phyloP scores from a whole-genome alignment of 2,113 vertebrate species.

The Accipiter virgatus region DNA sequence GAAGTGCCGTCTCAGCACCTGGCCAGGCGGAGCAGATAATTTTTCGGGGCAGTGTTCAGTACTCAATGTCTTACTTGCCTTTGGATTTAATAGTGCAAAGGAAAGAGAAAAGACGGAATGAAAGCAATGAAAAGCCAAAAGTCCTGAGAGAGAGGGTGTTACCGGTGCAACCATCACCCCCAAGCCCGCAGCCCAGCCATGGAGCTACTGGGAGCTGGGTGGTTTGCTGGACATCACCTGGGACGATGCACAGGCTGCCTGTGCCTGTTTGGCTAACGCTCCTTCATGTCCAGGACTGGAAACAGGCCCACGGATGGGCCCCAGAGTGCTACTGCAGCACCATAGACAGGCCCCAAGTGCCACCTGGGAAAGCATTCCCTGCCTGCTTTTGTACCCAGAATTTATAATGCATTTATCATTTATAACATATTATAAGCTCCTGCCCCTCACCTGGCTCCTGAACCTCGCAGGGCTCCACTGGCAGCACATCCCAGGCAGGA shows the following conservation, averaged over 20 bases:
- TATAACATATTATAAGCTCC: background rate
- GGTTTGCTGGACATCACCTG: background rate
- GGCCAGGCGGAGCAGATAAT: background rate
- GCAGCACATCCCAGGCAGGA: background rate
- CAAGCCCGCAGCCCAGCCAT: background rate
- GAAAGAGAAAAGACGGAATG: background rate
- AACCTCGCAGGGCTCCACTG: background rate
- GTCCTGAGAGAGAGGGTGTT: background rate
- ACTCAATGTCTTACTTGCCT: background rate
- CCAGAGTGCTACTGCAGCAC: background rate
- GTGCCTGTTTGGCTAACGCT: background rate
- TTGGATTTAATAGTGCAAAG: background rate
- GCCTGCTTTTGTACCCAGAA: background rate
- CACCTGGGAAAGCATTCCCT: background rate
- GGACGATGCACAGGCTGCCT: background rate
- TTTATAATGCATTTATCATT: background rate
- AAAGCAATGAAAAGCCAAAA: background rate
- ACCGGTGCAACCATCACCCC: background rate
- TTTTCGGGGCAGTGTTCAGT: background rate
- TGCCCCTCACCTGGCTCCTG: background rate
- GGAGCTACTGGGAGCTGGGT: fast-evolving
- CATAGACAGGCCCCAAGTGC: background rate
- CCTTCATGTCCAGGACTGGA: background rate
- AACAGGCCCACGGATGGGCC: background rate
- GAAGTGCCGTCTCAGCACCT: background rate